Evolutionary conservation across 2,888 invertebrate species (phyloP), one percentile per base, ranked within the genome.

Genomic region (Sinohyriopsis cumingii): DNA sequence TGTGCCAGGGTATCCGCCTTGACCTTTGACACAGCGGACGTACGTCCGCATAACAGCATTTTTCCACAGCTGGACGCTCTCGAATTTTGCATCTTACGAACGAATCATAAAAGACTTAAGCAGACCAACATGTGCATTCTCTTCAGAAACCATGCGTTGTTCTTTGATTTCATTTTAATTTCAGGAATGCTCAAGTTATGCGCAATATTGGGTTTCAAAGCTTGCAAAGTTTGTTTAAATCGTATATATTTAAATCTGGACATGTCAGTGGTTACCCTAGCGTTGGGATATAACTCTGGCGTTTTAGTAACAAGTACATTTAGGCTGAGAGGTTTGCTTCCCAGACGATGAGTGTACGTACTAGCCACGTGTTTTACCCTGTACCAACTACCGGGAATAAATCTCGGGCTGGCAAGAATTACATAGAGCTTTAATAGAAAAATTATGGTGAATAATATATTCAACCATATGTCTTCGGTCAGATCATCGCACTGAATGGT

Each of bases 11-110:
- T 20, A 77, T 61, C 2, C 63, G 60, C 20, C 55, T 70, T 5
- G 67, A 53, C 4, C 74, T 71, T 1, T 70, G 69, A 55, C 61
- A 69, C 22, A 74, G 61, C 9, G 60, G 56, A 12, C 75, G 78
- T 12, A 82, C 66, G 63, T 81, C 77, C 5, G 77, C 72, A 22
- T 71, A 60, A 68, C 86, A 86, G 62, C 87, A 87, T 15, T 75
- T 64, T 6, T 57, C 67, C 55, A 87, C 77, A 0, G 85, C 80
- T 0, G 75, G 64, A 5, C 84, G 73, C 33, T 82, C 76, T 12
- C 85, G 73, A 7, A 88, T 79, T 65, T 84, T 82, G 71, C 88
- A 88, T 7, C 81, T 79, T 53, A 86, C 59, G 6, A 86, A 63
- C 28, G 83, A 77, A 57, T 83, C 82, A 70, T 80, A 83, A 4